phyloP scores from a whole-genome alignment of 1,140 invertebrate genomes.

The Cylas formicarius region DNA sequence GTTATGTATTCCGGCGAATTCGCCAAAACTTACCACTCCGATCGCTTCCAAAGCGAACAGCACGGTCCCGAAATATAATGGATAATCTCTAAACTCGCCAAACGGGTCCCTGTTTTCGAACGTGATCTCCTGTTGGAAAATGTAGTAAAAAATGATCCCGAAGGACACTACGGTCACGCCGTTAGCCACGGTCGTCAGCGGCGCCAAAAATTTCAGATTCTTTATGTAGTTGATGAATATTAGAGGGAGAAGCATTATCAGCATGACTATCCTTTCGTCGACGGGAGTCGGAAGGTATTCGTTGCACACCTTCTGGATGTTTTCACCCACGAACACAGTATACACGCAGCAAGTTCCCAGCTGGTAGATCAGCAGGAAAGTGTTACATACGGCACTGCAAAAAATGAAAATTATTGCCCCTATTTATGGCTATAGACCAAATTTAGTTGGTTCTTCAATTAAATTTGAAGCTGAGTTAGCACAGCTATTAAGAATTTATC shows the following conservation, averaged over 20 bases:
- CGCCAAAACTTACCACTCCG: conserved; percentile 37
- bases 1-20: conserved; percentile 5
- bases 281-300: conserved; percentile 37
- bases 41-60: conserved; percentile 87
- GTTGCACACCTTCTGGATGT: conserved; percentile 55
- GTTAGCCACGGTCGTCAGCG: conserved; percentile 69
- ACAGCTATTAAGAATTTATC: too few relatives aligned
- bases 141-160: conserved; percentile 61
- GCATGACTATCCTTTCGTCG: conserved; percentile 54
- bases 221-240: conserved; percentile 64
- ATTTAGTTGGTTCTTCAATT: too few relatives aligned
- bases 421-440: too few relatives aligned
- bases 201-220: conserved; percentile 66
- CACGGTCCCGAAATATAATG: conserved; percentile 74
- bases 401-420: not conserved
- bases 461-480: too few relatives aligned
- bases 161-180: conserved; percentile 56
- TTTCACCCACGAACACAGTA: conserved; percentile 74
- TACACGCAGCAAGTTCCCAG: conserved; percentile 85
- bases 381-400: conserved; percentile 52
- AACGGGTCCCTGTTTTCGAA: conserved; percentile 45
- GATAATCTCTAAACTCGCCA: conserved; percentile 47
- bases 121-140: conserved; percentile 49
- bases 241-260: conserved; percentile 59
- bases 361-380: conserved; percentile 74